Conservation (phyloP, 2,113 vertebrate species). For the Nematolebias whitei region DNA sequence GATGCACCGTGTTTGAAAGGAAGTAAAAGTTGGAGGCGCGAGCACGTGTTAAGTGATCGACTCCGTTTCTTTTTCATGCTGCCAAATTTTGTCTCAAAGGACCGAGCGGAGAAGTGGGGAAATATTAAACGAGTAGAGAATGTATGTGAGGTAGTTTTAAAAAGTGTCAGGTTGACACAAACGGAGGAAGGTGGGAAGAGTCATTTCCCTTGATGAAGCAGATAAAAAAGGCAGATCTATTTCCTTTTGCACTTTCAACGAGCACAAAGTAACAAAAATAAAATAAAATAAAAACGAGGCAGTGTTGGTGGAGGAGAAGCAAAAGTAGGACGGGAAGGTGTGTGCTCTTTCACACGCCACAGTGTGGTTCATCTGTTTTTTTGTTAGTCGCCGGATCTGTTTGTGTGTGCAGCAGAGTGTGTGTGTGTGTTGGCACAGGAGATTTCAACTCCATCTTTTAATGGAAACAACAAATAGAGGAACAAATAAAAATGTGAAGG, state of each 20-base stretch:
- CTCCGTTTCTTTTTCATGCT: background rate
- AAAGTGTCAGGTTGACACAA: slow-evolving; percentile 36
- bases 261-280: slow-evolving; percentile 30
- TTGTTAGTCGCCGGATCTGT: slow-evolving; percentile 42
- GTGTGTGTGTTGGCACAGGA: slow-evolving; percentile 26
- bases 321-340: slow-evolving; percentile 71
- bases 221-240: slow-evolving; percentile 41
- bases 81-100: background rate
- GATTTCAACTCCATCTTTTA: slow-evolving; percentile 77
- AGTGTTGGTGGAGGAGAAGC: slow-evolving; percentile 41
- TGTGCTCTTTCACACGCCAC: slow-evolving; percentile 63
- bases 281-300: slow-evolving; percentile 24
- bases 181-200: background rate
- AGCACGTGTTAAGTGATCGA: background rate
- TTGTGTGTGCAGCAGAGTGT: background rate
- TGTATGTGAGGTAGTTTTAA: background rate
- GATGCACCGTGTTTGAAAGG: slow-evolving; percentile 1
- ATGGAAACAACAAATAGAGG: slow-evolving; percentile 70
- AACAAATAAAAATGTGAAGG: slow-evolving; percentile 64
- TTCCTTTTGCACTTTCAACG: slow-evolving; percentile 26
- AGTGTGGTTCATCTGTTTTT: slow-evolving; percentile 42
- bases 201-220: slow-evolving; percentile 41
- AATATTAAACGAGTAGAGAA: slow-evolving; percentile 32
- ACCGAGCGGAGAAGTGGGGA: slow-evolving; percentile 14
- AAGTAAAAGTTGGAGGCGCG: background rate